Evolutionary conservation across 2,797 vertebrate genomes (phyloP).

Genomic region (Tragelaphus oryx): DNA sequence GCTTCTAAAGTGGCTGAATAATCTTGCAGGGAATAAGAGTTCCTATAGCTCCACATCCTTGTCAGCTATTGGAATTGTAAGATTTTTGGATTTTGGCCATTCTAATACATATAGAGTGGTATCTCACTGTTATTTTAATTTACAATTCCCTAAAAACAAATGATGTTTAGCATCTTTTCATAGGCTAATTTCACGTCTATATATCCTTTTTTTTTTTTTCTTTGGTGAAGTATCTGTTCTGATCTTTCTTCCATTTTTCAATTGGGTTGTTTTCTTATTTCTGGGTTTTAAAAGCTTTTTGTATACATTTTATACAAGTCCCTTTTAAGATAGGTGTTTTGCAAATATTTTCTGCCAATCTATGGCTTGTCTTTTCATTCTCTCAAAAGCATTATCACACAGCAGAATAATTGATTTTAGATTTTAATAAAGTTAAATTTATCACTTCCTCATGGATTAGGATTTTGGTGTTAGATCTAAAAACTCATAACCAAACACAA

Average conservation of each 20-base stretch:
- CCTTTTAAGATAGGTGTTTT: background rate
- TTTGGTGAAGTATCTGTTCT: background rate
- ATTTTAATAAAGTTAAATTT: constrained; percentile 19
- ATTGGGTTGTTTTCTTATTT: background rate
- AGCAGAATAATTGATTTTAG: constrained; percentile 6
- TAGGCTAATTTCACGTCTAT: background rate
- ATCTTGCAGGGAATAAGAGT: background rate
- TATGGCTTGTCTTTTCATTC: constrained; percentile 14
- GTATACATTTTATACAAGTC: background rate
- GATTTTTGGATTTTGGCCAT: background rate
- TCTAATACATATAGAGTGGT: background rate
- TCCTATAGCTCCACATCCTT: background rate
- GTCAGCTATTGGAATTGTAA: background rate
- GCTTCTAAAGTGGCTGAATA: background rate
- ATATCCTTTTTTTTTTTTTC: background rate
- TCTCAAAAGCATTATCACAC: background rate
- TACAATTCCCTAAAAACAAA: background rate
- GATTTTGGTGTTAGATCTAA: constrained; percentile 21
- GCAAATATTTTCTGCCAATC: background rate
- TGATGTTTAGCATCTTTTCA: background rate
- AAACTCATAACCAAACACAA: constrained; percentile 24
- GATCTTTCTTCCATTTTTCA: background rate
- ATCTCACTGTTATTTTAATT: background rate
- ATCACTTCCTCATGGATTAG: background rate
- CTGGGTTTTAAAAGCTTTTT: background rate